Base-by-base conservation (phyloP, 2,113 vertebrate species). In the Alosa alosa region DNA sequence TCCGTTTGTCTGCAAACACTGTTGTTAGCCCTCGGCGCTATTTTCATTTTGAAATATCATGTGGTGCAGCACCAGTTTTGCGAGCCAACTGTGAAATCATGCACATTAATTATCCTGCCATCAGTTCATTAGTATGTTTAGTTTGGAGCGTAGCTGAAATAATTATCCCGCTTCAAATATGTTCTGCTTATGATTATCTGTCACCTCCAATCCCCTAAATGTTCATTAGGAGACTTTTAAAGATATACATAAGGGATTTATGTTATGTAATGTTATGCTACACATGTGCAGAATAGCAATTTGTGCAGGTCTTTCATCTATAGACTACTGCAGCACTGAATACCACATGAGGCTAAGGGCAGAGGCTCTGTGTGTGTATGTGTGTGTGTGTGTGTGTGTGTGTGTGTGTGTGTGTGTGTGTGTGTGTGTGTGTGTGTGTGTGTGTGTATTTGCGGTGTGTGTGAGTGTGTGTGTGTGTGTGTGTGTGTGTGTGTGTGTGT, bases 401-500 rank as follows among this genome's bases (percentile, higher is more conserved):
- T 85, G 68, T 85, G 60, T 84, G 52, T 86, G 13, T 81, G 81
- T 5, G 41, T 15, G 31, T 72, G 2, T 81, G 18, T 81, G 25
- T 52, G 82, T 52, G 20, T 25, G 11, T 83, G 13, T 15, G 50
- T 52, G 50, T 52, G 9, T 52, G 50, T 15, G 50, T 52, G 47
- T 25, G 5, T 17, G 7, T 46, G 82, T 22, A 75, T 68, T n/a
- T n/a, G n/a, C n/a, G n/a, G 22, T 85, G 68, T 85, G 60, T 84
- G 52, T 86, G 13, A 52, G 81, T 5, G 41, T 15, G 31, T 72
- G 2, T 81, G 18, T 81, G 25, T 55, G 82, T 55, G 20, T 25
- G 1, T 83, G 47, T 25, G 82, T 83, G n/a, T 83, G 82, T 55
- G 49, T 83, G 82, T 83, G 46, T 83, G 36, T 52, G 82, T 44